Evolutionary conservation across 2,113 vertebrate genomes (phyloP).

Genomic region (Asarcornis scutulata): DNA sequence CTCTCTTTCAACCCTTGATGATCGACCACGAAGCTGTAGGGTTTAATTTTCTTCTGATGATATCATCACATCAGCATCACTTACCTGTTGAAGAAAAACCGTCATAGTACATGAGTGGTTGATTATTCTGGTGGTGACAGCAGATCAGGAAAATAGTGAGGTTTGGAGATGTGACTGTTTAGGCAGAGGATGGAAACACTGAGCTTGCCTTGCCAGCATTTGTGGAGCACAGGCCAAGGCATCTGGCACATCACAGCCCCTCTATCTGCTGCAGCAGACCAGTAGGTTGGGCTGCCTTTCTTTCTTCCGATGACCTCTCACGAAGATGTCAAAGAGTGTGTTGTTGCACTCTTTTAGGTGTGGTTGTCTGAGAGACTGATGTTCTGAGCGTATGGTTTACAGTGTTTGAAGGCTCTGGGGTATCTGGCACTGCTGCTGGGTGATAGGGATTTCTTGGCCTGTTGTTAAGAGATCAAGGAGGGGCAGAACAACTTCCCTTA

Average conservation of each 20-base stretch:
- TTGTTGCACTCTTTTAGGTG: background rate
- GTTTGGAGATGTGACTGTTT: background rate
- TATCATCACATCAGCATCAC: background rate
- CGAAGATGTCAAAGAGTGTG: background rate
- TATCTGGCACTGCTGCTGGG: background rate
- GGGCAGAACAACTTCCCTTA: background rate
- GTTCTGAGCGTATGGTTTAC: background rate
- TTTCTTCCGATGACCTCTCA: background rate
- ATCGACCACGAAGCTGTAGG: background rate
- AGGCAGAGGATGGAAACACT: background rate
- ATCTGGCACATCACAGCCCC: background rate
- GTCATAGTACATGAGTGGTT: background rate
- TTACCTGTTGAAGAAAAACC: background rate
- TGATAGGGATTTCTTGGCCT: background rate
- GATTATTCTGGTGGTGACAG: background rate
- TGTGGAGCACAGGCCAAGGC: accelerated
- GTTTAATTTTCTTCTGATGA: background rate
- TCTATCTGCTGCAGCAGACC: background rate
- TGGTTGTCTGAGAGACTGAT: background rate
- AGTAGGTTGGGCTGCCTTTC: background rate
- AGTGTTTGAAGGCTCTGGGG: background rate
- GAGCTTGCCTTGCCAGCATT: background rate
- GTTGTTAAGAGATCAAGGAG: background rate
- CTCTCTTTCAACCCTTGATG: background rate
- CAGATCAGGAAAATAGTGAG: background rate